Evolutionary conservation across 1,140 invertebrate genomes (phyloP).

Genomic region (Caerostris darwini): DNA sequence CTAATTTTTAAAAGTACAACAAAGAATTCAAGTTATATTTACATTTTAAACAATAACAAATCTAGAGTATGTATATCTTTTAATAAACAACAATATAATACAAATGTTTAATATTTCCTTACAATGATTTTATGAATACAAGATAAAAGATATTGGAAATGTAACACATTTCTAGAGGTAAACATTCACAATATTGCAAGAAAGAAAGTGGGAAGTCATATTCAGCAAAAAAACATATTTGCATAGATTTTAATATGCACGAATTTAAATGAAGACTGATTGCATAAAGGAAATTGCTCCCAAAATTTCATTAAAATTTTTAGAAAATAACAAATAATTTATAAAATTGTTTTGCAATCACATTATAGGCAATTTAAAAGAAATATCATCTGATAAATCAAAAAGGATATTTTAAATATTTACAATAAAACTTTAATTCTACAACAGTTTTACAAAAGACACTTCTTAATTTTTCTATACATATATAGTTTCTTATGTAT

Average conservation of each 20-base stretch:
- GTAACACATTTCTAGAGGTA: conserved; percentile 25
- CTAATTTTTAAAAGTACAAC: too few relatives aligned
- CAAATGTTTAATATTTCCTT: conserved; percentile 54
- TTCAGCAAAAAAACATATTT: too few relatives aligned
- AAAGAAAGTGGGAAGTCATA: neutral
- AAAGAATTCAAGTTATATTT: too few relatives aligned
- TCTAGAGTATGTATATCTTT: conserved; percentile 59
- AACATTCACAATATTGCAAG: neutral
- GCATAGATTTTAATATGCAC: neutral
- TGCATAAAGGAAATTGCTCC: neutral
- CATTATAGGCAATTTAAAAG: conserved; percentile 2
- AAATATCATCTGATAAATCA: conserved; percentile 26
- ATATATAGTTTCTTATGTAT: conserved; percentile 48
- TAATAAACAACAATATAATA: conserved; percentile 73
- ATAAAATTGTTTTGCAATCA: neutral
- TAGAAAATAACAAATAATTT: neutral
- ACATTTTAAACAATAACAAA: neutral
- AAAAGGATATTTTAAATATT: conserved; percentile 54
- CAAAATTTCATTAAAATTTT: neutral
- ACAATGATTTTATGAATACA: conserved; percentile 41
- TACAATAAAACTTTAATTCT: conserved; percentile 75
- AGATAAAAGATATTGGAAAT: conserved; percentile 5
- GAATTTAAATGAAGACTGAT: neutral
- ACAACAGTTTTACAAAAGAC: conserved; percentile 72
- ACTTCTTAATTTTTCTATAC: conserved; percentile 56